Conservation (phyloP, 2,888 invertebrate species). For the Apeira syringaria region DNA sequence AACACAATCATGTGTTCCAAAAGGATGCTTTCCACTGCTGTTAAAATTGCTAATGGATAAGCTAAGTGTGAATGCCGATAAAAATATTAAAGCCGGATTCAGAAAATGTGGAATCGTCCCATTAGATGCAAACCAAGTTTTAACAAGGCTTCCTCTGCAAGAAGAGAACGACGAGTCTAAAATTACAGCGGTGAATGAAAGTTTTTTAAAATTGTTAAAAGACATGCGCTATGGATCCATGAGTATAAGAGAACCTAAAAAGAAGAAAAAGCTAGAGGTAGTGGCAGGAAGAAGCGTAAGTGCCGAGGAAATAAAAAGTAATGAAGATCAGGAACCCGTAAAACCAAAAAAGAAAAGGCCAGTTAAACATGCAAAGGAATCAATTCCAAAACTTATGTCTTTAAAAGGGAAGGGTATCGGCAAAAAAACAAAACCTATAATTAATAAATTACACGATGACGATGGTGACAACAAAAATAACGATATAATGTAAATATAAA, state of each 20-base stretch:
- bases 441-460: background rate
- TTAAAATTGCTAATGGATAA: constrained; percentile 15
- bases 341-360: background rate
- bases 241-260: constrained; percentile 13
- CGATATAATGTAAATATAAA: background rate
- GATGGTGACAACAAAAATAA: background rate
- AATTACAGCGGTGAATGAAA: background rate
- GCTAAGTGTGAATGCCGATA: constrained; percentile 11
- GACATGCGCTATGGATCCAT: constrained; percentile 10
- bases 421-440: constrained; percentile 12
- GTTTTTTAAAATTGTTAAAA: background rate
- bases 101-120: constrained; percentile 19
- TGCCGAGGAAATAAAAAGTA: constrained; percentile 7
- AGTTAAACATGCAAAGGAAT: background rate
- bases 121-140: constrained; percentile 7
- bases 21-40: constrained; percentile 12
- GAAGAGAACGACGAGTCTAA: background rate
- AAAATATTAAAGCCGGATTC: constrained; percentile 22
- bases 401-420: constrained; percentile 11
- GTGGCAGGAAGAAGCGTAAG: constrained; percentile 8
- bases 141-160: constrained; percentile 6
- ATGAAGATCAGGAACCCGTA: constrained; percentile 1
- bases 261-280: constrained; percentile 12
- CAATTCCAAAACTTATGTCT: background rate
- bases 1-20: constrained; percentile 16